A percentile compares a stretch with the other conserved stretches of the same genome.
Conservation (phyloP, 2,888 invertebrate species). For the Pachycephus smyrnensis region DNA sequence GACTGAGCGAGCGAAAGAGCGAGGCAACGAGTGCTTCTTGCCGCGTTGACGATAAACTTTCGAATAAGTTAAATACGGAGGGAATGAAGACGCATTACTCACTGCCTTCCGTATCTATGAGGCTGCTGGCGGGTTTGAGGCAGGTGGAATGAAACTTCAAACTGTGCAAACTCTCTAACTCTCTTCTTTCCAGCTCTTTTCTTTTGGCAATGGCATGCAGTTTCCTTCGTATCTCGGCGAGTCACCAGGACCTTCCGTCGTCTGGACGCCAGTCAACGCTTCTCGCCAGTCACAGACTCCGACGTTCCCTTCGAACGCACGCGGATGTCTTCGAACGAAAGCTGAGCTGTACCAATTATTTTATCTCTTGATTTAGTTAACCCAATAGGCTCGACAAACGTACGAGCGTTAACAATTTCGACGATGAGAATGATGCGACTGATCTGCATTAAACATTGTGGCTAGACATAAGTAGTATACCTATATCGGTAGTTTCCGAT, state of each 20-base stretch:
- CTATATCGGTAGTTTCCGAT: too few species aligned
- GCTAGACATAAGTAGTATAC: too few species aligned
- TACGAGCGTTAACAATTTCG: too few species aligned
- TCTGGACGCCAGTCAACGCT: background rate
- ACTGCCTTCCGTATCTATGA: slow-evolving; percentile 29
- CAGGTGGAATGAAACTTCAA: slow-evolving; percentile 3
- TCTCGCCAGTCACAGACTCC: too few species aligned
- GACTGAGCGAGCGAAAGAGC: slow-evolving; percentile 4
- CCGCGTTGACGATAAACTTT: slow-evolving; percentile 61
- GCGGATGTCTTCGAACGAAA: background rate
- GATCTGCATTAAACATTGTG: too few species aligned
- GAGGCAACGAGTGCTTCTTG: slow-evolving; percentile 45
- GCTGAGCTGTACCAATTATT: too few species aligned
- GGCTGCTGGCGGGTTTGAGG: slow-evolving; percentile 9
- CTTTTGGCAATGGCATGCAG: background rate
- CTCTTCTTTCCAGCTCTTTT: slow-evolving; percentile 3
- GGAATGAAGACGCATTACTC: slow-evolving; percentile 55
- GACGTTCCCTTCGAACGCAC: background rate
- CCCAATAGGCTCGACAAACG: too few species aligned
- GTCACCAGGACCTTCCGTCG: background rate
- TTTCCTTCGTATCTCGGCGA: background rate
- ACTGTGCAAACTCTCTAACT: slow-evolving; percentile 6
- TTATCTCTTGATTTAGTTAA: too few species aligned
- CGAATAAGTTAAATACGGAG: slow-evolving; percentile 60
- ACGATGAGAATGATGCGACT: too few species aligned